These are phyloP conservation scores for Bombus polaris DNA, from an alignment of 1,140 invertebrate genomes.

Conservation along the genomic window DNA sequence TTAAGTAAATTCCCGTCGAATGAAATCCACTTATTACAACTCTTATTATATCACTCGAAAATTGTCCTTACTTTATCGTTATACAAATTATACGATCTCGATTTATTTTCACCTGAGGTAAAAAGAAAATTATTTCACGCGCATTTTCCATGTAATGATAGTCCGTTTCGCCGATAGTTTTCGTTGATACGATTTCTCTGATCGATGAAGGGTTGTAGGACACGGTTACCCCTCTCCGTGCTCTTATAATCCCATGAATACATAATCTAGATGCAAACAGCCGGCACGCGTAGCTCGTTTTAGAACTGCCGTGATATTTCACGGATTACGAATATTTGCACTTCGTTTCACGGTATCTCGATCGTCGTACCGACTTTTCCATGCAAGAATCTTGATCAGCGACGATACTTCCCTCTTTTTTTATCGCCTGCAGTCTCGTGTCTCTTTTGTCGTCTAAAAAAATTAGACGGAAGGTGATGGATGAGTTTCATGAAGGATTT, in stretches of 20 bases:
- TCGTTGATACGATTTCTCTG: background rate
- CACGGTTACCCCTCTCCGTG: constrained; percentile 65
- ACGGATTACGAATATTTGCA: constrained; percentile 79
- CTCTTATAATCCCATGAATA: constrained; percentile 80
- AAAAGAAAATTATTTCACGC: background rate
- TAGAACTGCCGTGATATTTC: constrained; percentile 80
- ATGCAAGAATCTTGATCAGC: constrained; percentile 11
- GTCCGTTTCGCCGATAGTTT: background rate
- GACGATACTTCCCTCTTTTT: constrained; percentile 5
- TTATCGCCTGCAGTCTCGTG: background rate
- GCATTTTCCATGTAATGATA: background rate
- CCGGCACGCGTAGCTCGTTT: constrained; percentile 77
- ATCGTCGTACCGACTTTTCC: constrained; percentile 19
- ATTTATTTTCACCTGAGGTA: background rate
- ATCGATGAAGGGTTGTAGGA: constrained; percentile 70
- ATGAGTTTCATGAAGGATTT: constrained; percentile 32
- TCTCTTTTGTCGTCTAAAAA: constrained; percentile 36
- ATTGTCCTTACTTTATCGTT: background rate
- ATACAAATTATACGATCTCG: background rate
- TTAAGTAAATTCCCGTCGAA: no score
- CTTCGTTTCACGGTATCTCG: constrained; percentile 73
- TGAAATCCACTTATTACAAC: no score
- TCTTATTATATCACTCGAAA: background rate
- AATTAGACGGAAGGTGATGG: constrained; percentile 45
- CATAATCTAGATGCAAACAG: constrained; percentile 80